Base-by-base conservation (phyloP, 2,113 vertebrate species). In the Notarius lentiginosus region DNA sequence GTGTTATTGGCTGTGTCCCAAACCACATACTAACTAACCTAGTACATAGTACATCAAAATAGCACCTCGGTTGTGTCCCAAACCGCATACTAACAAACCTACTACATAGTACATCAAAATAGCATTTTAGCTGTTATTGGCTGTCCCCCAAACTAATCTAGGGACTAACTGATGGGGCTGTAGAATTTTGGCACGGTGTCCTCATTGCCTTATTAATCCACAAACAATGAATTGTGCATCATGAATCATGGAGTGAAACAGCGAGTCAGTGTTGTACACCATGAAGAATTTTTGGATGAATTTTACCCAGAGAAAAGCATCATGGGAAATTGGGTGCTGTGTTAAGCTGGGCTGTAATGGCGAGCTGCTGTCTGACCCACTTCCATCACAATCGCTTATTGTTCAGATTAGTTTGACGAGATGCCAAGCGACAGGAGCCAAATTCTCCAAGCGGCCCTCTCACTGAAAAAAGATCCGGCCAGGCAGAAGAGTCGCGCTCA, bases 311-410 rank as follows among this genome's bases (percentile, higher is more conserved):
- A 82, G 88, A 87, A 89, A 87, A 90, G 91, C 89, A 84, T 92
- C 92, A 91, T 92, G 94, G 93, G 92, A 94, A 94, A 92, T 61
- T 27, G 91, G 89, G 89, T 90, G 88, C 92, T 91, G 91, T 90
- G 91, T 92, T 91, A 91, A 92, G 92, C 92, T 14, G 90, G 91
- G 92, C 85, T 92, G 93, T 95, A 94, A 95, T 94, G 92, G 93
- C 91, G 94, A 95, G 93, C 95, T 90, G 90, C 93, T 94, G 94
- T 94, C 88, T 96, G 95, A 96, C 95, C 95, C 95, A 96, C 95
- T 96, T 96, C 94, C 95, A 91, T 94, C 94, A 96, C 95, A 96
- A 96, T 96, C 95, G 93, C 89, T 95, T 96, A 95, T 94, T 96
- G 95, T 95, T 96, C 94, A 94, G 94, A 95, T 94, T 94, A 91